Conservation (phyloP, 2,797 vertebrate genomes). For the Liparis tanakae region DNA sequence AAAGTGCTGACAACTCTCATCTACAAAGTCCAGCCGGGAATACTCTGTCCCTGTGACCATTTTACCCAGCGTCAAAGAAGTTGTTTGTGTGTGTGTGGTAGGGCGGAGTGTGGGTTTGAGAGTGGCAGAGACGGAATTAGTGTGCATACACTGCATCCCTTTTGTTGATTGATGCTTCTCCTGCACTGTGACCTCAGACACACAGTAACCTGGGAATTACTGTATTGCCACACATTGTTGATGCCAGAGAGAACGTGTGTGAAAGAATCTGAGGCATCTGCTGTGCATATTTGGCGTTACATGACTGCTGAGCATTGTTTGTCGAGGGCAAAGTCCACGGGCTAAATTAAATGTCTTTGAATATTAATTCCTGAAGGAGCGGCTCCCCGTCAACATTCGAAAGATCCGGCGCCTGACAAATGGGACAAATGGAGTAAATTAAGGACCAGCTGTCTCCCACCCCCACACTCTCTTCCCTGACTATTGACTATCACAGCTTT, state of each 20-base stretch:
- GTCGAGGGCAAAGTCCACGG: not conserved
- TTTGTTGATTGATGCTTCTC: conserved; percentile 55
- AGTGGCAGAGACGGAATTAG: conserved; percentile 23
- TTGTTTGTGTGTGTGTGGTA: conserved; percentile 19
- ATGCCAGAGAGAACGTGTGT: not conserved
- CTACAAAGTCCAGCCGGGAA: conserved; percentile 72
- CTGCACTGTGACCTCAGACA: conserved; percentile 40
- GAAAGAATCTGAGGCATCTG: conserved; percentile 1
- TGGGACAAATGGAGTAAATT: conserved; percentile 74
- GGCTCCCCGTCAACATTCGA: conserved; percentile 14
- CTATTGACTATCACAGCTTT: conserved; percentile 76
- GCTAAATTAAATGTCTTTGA: conserved; percentile 25
- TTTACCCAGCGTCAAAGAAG: conserved; percentile 45
- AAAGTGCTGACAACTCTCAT: conserved; percentile 76
- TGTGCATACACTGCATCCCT: conserved; percentile 48
- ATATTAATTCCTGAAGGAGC: conserved; percentile 23
- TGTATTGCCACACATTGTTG: conserved; percentile 4
- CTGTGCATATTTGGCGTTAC: not conserved
- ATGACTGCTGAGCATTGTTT: not conserved
- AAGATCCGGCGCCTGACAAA: conserved; percentile 66
- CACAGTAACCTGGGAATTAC: conserved; percentile 33
- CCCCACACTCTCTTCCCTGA: conserved; percentile 46
- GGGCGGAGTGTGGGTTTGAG: conserved; percentile 12
- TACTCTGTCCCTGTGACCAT: conserved; percentile 64
- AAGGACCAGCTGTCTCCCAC: conserved; percentile 62